Base-by-base conservation (phyloP, 1,140 invertebrate genomes). In the Ips nitidus region DNA sequence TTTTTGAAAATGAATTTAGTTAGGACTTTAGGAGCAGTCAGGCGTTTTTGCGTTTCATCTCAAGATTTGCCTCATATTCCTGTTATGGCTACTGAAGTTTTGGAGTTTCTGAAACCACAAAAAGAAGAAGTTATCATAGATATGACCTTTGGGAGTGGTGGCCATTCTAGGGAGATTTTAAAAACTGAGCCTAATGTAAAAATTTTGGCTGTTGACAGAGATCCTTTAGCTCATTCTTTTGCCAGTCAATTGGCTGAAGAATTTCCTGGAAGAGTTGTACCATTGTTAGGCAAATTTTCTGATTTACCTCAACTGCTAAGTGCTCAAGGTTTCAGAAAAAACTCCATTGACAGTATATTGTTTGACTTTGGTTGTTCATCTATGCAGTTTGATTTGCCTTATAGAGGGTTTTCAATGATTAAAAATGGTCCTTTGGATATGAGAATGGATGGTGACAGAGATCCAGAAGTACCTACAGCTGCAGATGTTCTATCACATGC, bases 331-430 rank as follows among this genome's bases (percentile, higher is more conserved):
- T 79, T 95, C 5, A 76, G 77, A 42, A 83, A 83, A 65, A 87
- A 87, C 66, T 88, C 85, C 40, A 84, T 98, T 39, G 94, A 98
- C 84, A 92, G 91, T 1, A 88, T 97, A 71, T 78, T 98, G 8
- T 94, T 97, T 83, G 95, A 98, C 83, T 91, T 94, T 80, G 96
- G 97, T n/a, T 94, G 91, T 79, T 98, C 95, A 2, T 95, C 94
- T 1, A 97, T 98, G 93, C 97, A 99, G 82, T 90, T 97, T 79
- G 91, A 97, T 77, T 83, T 85, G 75, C 82, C 87, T 1, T 82
- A 86, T 22, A 84, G 97, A 78, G 97, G 97, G 3, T 98, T 99
- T 82, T 88, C 91, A 7, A 74, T 97, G 0, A 90, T 87, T 55
- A 86, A 87, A 78, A 86, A 97, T 84, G 94, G 94, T 0, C 92